phyloP scores from a whole-genome alignment of 1,140 invertebrate species.

The Drosophila setifemur region DNA sequence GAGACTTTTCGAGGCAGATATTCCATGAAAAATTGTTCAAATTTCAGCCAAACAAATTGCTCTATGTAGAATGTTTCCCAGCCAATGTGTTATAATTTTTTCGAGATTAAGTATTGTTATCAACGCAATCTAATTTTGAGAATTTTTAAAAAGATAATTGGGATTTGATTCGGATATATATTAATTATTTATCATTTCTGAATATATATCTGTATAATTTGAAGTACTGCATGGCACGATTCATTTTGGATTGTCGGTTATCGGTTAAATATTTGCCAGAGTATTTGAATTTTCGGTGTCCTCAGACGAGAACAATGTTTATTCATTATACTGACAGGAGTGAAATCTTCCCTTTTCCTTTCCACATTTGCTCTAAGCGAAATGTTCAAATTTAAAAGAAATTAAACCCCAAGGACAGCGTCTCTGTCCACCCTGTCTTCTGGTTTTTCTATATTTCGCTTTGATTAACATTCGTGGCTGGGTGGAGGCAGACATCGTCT shows the following conservation, averaged over 20 bases:
- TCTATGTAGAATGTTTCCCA: neutral
- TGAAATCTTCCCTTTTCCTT: neutral
- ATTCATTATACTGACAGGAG: neutral
- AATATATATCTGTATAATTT: too few relatives aligned
- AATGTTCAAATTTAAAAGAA: conserved; percentile 74
- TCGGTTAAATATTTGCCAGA: too few relatives aligned
- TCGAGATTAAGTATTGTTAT: too few relatives aligned
- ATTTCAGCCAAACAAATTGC: conserved; percentile 9
- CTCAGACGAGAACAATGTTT: too few relatives aligned
- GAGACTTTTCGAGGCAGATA: conserved; percentile 44
- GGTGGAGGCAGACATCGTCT: conserved; percentile 6
- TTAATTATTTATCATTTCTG: too few relatives aligned
- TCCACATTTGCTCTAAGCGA: conserved; percentile 25
- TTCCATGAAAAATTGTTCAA: conserved; percentile 50
- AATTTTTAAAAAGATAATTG: too few relatives aligned
- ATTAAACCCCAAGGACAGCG: conserved; percentile 73
- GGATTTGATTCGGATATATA: too few relatives aligned
- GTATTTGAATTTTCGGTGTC: too few relatives aligned
- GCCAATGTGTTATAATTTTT: neutral
- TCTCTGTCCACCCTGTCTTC: conserved; percentile 37
- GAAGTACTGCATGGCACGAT: too few relatives aligned
- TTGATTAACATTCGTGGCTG: conserved; percentile 71
- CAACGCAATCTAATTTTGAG: too few relatives aligned
- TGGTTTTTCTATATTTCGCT: conserved; percentile 63
- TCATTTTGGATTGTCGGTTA: too few relatives aligned